Percentiles rank a stretch among this genome's conserved stretches.
Conservation (phyloP, 2,888 invertebrate species). For the Horisme vitalbata region DNA sequence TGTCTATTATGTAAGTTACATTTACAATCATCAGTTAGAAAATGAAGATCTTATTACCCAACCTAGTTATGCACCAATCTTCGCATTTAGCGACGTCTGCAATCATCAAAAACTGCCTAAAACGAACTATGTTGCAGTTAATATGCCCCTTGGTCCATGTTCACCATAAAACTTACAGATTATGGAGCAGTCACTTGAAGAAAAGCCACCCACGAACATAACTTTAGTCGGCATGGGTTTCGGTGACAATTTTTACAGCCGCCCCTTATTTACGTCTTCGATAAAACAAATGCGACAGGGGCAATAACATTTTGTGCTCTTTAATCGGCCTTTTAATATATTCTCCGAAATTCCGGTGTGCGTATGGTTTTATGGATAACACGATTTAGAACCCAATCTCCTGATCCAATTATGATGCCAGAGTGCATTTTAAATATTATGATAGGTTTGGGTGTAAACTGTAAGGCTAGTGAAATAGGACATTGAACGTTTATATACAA, state of each 20-base stretch:
- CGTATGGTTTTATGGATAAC: conserved; percentile 6
- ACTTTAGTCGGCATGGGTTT: conserved; percentile 31
- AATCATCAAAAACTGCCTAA: too few species aligned
- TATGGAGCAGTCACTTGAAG: conserved; percentile 22
- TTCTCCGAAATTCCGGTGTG: conserved; percentile 52
- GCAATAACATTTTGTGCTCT: conserved; percentile 41
- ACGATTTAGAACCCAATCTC: conserved; percentile 5
- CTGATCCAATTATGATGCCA: too few species aligned
- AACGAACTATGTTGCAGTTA: conserved; percentile 7
- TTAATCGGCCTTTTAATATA: conserved; percentile 35
- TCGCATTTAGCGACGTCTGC: too few species aligned
- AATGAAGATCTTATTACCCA: too few species aligned
- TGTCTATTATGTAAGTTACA: too few species aligned
- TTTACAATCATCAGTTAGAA: too few species aligned
- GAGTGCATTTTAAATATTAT: too few species aligned
- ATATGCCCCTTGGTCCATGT: conserved; percentile 4
- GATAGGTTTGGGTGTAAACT: too few species aligned
- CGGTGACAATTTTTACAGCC: conserved; percentile 43
- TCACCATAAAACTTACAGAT: conserved; percentile 14
- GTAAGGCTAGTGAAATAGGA: too few species aligned
- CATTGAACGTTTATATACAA: too few species aligned
- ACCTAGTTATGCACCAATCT: too few species aligned
- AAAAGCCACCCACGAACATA: conserved; percentile 26
- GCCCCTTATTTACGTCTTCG: conserved; percentile 40
- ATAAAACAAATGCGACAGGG: conserved; percentile 45